phyloP scores from a whole-genome alignment of 2,797 vertebrate genomes.

The Varecia variegata region DNA sequence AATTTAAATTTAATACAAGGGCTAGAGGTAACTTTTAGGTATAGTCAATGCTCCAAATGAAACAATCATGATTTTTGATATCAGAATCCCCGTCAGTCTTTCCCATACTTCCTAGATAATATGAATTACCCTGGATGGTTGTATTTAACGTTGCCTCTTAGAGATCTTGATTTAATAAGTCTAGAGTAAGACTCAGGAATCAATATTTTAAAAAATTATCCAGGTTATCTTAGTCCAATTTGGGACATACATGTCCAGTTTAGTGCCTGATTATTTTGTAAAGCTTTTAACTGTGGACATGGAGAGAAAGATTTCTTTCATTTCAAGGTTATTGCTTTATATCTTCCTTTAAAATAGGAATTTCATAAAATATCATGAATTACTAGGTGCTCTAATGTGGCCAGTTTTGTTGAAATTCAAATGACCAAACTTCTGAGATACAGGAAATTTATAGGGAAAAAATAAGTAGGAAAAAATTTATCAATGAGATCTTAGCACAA shows the following conservation, averaged over 20 bases:
- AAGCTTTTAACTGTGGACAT: not conserved
- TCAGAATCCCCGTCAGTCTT: not conserved
- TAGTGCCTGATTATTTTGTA: not conserved
- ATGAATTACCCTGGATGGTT: not conserved
- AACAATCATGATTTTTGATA: not conserved
- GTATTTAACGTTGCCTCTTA: not conserved
- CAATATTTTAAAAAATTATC: not conserved
- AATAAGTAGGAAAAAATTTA: not conserved
- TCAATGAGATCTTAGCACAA: not conserved
- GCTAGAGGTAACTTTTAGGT: not conserved
- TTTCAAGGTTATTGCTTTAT: not conserved
- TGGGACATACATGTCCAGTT: not conserved
- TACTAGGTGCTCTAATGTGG: not conserved
- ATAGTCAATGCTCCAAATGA: not conserved
- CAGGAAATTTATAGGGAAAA: conserved; percentile 25
- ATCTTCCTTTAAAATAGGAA: conserved; percentile 16
- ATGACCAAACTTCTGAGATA: conserved; percentile 4
- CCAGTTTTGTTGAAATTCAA: conserved; percentile 45
- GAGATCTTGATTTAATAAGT: not conserved
- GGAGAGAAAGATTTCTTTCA: conserved; percentile 3
- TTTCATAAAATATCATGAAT: not conserved
- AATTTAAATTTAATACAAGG: not conserved
- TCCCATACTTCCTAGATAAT: not conserved
- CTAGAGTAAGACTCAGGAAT: not conserved
- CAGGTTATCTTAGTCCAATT: not conserved